Conservation (phyloP, 1,140 invertebrate genomes). For the Hypothenemus hampei region DNA sequence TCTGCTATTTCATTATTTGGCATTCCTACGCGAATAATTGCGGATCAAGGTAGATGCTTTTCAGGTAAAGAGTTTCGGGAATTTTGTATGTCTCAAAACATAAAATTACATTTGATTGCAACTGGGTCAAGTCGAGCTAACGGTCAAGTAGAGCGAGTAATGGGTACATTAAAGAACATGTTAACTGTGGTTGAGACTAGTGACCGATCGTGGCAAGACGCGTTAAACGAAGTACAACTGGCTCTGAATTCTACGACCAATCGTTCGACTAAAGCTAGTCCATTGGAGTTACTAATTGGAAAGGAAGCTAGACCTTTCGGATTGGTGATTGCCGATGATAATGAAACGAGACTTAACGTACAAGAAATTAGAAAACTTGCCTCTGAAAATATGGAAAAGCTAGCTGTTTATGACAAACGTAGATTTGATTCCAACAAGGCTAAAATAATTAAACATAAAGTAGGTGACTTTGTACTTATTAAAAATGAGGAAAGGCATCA, state of each 20-base stretch:
- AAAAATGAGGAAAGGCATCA: no score
- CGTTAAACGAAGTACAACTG: slow-evolving; percentile 3
- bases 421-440: no score
- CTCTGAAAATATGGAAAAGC: no score
- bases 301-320: no score
- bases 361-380: no score
- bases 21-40: not conserved
- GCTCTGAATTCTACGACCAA: slow-evolving; percentile 6
- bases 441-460: no score
- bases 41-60: slow-evolving; percentile 7
- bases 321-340: no score
- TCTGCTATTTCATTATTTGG: slow-evolving; percentile 4
- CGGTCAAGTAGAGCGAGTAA: slow-evolving; percentile 10
- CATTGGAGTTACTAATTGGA: no score
- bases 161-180: slow-evolving; percentile 6
- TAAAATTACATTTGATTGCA: slow-evolving; percentile 5
- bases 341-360: no score
- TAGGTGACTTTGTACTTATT: no score
- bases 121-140: not conserved
- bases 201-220: slow-evolving; percentile 2
- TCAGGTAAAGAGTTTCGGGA: not conserved
- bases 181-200: not conserved
- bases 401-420: no score
- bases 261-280: no score
- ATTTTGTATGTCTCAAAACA: not conserved